These are phyloP conservation scores for Synergus umbraculus DNA, from an alignment of 2,888 invertebrate species.

Conservation along the genomic window DNA sequence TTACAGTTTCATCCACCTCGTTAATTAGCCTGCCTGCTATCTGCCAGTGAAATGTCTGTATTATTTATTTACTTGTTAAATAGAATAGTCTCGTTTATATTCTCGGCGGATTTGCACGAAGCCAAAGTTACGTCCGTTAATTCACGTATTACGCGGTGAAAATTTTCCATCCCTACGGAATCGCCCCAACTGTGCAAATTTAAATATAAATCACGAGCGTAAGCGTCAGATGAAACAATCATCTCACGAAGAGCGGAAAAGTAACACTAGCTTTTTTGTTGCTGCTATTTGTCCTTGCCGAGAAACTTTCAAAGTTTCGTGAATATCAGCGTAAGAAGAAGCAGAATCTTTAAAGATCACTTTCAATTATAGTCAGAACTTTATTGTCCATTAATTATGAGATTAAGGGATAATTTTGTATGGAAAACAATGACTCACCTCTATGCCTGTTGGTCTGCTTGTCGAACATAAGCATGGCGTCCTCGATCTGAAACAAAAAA, in stretches of 20 bases:
- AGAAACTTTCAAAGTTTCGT: neutral
- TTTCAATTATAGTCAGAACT: neutral
- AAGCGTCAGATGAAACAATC: constrained; percentile 29
- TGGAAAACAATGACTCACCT: constrained; percentile 80
- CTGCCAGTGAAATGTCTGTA: constrained; percentile 53
- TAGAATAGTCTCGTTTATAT: constrained; percentile 60
- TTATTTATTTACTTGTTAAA: constrained; percentile 63
- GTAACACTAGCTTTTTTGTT: neutral
- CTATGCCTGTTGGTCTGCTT: constrained; percentile 99
- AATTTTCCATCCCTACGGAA: constrained; percentile 48
- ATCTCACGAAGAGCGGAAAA: constrained; percentile 23
- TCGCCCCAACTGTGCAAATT: constrained; percentile 49
- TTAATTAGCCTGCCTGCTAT: constrained; percentile 58
- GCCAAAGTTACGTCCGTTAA: constrained; percentile 45
- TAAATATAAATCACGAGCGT: constrained; percentile 37
- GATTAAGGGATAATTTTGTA: neutral
- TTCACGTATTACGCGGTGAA: constrained; percentile 43
- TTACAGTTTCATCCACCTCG: constrained; percentile 60
- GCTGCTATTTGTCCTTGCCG: neutral
- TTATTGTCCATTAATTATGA: neutral
- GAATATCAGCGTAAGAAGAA: neutral
- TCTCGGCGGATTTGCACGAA: constrained; percentile 58
- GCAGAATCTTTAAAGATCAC: neutral
- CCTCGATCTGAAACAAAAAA: constrained; percentile 92
- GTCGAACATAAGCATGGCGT: constrained; percentile 99